Conservation (phyloP, 53 echinoderm and acorn worm genomes). For the Apostichopus leukothele region DNA sequence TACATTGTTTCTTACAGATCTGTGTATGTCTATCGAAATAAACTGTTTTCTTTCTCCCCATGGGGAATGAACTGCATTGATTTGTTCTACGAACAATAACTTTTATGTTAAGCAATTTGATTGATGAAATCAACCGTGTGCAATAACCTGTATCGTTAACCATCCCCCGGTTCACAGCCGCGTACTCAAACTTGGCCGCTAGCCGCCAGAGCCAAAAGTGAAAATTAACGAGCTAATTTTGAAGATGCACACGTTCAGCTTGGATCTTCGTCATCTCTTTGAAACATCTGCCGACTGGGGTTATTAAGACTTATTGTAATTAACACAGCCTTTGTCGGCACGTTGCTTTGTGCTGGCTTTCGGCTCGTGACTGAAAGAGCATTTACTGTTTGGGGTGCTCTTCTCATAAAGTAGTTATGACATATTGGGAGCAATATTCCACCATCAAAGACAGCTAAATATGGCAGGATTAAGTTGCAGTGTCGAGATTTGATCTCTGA, state of each 20-base stretch:
- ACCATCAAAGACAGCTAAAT: slow-evolving; percentile 32
- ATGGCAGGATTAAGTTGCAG: slow-evolving; percentile 16
- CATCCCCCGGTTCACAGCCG: background rate
- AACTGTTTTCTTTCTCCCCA: too few relatives aligned
- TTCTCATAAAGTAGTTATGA: slow-evolving; percentile 38
- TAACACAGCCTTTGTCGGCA: slow-evolving; percentile 45
- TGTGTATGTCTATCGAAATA: too few relatives aligned
- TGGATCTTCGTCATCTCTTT: slow-evolving; percentile 36
- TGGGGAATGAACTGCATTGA: background rate
- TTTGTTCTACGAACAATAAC: background rate
- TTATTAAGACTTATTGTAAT: slow-evolving; percentile 35
- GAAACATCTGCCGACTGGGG: slow-evolving; percentile 49
- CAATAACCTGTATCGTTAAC: background rate
- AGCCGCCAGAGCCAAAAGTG: slow-evolving; percentile 14
- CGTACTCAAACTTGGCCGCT: background rate
- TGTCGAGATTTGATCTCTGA: slow-evolving; percentile 1
- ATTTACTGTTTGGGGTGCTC: background rate
- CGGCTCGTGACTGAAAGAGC: slow-evolving; percentile 33
- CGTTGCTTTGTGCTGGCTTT: background rate
- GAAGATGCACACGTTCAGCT: slow-evolving; percentile 37
- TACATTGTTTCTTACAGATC: too few relatives aligned
- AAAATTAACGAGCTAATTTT: slow-evolving; percentile 47
- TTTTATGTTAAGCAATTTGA: slow-evolving; percentile 16
- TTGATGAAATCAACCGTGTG: slow-evolving; percentile 19
- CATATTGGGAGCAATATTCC: slow-evolving; percentile 20